Percentiles rank a stretch among this genome's conserved stretches.
These are phyloP conservation scores for Gymnocheta viridis DNA, from an alignment of 2,888 invertebrate genomes.

Conservation along the genomic window DNA sequence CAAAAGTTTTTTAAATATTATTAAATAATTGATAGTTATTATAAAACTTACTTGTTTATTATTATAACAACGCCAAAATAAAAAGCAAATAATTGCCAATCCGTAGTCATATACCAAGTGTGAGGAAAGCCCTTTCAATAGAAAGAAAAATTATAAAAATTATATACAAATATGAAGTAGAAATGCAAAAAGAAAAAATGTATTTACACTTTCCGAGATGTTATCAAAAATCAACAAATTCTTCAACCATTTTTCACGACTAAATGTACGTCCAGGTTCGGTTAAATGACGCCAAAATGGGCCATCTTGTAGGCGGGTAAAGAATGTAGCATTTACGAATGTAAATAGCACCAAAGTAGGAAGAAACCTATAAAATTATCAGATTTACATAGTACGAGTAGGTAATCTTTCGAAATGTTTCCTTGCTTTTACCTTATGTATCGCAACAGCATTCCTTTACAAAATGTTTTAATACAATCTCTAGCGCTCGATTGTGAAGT, in stretches of 20 bases:
- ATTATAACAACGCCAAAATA: slow-evolving; percentile 74
- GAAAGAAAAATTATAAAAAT: neutral
- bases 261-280: slow-evolving; percentile 77
- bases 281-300: slow-evolving; percentile 81
- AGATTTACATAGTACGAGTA: neutral
- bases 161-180: neutral
- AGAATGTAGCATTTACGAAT: slow-evolving; percentile 77
- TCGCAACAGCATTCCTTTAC: slow-evolving; percentile 70
- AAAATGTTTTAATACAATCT: slow-evolving; percentile 71
- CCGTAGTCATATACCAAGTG: slow-evolving; percentile 79
- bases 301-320: slow-evolving; percentile 80
- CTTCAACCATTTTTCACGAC: slow-evolving; percentile 81
- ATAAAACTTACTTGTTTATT: slow-evolving; percentile 74
- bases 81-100: slow-evolving; percentile 78
- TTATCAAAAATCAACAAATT: slow-evolving; percentile 81
- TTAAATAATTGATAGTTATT: neutral
- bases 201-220: slow-evolving; percentile 75
- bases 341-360: slow-evolving; percentile 76
- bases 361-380: slow-evolving; percentile 71
- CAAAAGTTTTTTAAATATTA: no score
- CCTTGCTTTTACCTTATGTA: slow-evolving; percentile 26
- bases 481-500: slow-evolving; percentile 60
- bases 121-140: slow-evolving; percentile 80
- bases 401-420: neutral
- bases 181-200: neutral